These are phyloP conservation scores for Tinamus major DNA, from an alignment of 2,797 vertebrate species.

Conservation along the genomic window DNA sequence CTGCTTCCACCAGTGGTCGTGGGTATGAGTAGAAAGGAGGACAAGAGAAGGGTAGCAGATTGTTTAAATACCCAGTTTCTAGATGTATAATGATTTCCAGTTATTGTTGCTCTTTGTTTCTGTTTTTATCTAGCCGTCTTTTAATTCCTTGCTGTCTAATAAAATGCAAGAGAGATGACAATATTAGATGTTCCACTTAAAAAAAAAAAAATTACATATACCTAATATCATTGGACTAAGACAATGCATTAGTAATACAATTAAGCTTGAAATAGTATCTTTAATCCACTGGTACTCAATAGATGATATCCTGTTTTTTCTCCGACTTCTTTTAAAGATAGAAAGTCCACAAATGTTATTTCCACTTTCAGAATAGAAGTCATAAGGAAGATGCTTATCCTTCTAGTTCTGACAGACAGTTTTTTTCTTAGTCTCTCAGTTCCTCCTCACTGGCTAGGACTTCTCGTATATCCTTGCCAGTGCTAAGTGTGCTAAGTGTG, in stretches of 20 bases:
- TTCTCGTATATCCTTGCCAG: neutral
- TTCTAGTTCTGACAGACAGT: neutral
- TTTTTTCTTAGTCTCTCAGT: neutral
- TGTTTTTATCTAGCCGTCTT: neutral
- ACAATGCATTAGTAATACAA: neutral
- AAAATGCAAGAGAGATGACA: neutral
- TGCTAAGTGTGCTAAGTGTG: neutral
- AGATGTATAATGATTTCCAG: neutral
- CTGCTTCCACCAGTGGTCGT: neutral
- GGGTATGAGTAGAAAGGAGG: neutral
- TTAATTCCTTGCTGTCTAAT: neutral
- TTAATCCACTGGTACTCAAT: neutral
- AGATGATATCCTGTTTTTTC: neutral
- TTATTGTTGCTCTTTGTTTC: neutral
- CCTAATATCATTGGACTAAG: neutral
- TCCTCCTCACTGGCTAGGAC: neutral
- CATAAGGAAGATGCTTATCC: fast-evolving
- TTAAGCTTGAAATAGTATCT: neutral
- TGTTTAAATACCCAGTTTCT: neutral
- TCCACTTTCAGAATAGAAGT: neutral
- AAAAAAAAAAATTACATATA: neutral
- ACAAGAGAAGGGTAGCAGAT: neutral
- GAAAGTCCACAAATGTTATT: neutral
- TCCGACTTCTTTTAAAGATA: neutral
- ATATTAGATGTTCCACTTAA: neutral